Conservation (phyloP, 2,888 invertebrate species). For the Caradrina clavipalpis region DNA sequence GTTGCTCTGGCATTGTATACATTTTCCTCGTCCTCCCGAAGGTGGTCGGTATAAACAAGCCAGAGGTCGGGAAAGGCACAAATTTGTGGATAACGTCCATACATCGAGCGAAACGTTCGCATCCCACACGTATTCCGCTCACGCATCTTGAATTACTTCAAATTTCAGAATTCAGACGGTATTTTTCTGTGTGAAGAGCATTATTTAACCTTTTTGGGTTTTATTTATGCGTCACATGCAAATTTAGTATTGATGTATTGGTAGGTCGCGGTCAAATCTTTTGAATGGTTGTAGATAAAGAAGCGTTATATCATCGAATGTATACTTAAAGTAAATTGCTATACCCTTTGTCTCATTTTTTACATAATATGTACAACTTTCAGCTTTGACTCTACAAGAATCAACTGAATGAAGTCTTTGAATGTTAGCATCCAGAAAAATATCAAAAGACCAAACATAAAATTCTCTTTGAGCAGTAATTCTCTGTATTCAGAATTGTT, state of each 20-base stretch:
- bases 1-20: slow-evolving; percentile 37
- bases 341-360: neutral
- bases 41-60: slow-evolving; percentile 66
- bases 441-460: slow-evolving; percentile 8
- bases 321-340: neutral
- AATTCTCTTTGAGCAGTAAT: slow-evolving; percentile 21
- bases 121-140: slow-evolving; percentile 66
- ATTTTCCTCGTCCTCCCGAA: slow-evolving; percentile 35
- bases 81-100: slow-evolving; percentile 69
- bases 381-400: neutral
- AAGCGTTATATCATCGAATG: neutral
- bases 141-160: slow-evolving; percentile 71
- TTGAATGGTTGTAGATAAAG: neutral
- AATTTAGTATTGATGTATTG: slow-evolving; percentile 34
- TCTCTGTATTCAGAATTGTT: slow-evolving; percentile 21
- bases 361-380: neutral
- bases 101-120: slow-evolving; percentile 69
- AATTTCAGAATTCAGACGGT: slow-evolving; percentile 63
- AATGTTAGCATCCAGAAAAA: slow-evolving; percentile 4
- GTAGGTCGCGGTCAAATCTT: neutral
- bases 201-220: slow-evolving; percentile 65
- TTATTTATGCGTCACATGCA: slow-evolving; percentile 54
- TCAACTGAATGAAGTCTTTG: neutral
- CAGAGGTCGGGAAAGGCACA: slow-evolving; percentile 63
- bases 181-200: slow-evolving; percentile 64